Conservation (phyloP, 2,797 vertebrate species). For the Hydrophis major region DNA sequence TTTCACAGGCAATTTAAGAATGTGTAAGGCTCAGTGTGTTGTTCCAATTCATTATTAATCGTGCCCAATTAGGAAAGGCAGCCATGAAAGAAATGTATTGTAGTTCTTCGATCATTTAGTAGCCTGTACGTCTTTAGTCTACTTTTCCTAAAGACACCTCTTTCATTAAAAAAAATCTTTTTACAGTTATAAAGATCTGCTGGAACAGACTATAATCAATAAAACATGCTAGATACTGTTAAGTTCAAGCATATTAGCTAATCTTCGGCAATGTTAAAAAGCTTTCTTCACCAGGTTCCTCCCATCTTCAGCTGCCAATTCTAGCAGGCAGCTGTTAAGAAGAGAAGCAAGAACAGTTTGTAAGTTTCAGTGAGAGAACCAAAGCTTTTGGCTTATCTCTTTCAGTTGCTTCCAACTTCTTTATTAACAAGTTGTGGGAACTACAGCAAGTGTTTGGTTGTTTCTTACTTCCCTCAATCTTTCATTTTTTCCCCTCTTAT, state of each 20-base stretch:
- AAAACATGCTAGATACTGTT: conserved; percentile 58
- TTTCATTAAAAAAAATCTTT: conserved; percentile 42
- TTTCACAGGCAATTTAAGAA: conserved; percentile 24
- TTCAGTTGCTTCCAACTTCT: not conserved
- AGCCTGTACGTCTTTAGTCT: conserved; percentile 14
- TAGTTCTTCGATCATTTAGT: conserved; percentile 46
- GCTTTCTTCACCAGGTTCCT: not conserved
- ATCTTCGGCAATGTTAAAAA: not conserved
- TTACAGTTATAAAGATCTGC: conserved; percentile 57
- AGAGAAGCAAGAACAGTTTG: not conserved
- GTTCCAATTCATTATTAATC: conserved; percentile 43
- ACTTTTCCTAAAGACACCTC: conserved; percentile 23
- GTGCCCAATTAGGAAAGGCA: conserved; percentile 22
- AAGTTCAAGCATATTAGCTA: conserved; percentile 43
- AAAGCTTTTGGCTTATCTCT: not conserved
- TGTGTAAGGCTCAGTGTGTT: conserved; percentile 25
- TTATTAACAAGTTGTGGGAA: not conserved
- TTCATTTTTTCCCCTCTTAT: not conserved
- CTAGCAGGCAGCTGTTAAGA: not conserved
- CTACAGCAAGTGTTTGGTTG: not conserved
- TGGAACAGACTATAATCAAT: conserved; percentile 56
- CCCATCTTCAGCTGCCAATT: not conserved
- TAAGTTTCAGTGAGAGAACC: not conserved
- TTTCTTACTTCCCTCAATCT: not conserved
- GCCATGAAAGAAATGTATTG: conserved; percentile 40